Conservation (phyloP, 1,140 invertebrate genomes). For the Penaeus indicus region DNA sequence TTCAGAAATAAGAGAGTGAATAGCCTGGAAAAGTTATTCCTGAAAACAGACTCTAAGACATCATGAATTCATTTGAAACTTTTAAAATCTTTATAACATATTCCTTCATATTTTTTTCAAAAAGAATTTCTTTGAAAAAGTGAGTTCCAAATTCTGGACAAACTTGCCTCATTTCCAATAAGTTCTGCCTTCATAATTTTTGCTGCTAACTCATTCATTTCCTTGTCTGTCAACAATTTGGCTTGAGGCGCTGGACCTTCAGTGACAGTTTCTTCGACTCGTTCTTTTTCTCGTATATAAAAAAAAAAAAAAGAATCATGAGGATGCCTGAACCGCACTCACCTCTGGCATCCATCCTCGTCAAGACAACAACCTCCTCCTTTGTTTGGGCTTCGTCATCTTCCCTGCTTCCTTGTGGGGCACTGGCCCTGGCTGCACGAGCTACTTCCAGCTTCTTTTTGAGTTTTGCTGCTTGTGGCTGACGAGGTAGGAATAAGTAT, state of each 20-base stretch:
- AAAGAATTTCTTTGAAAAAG: conserved; percentile 31
- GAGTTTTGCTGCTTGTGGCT: conserved; percentile 76
- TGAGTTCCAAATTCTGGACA: conserved; percentile 66
- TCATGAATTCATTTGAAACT: conserved; percentile 68
- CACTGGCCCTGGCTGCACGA: conserved; percentile 68
- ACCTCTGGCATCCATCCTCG: conserved; percentile 79
- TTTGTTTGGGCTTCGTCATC: conserved; percentile 59
- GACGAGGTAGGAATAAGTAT: not conserved
- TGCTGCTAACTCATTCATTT: conserved; percentile 89
- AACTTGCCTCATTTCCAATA: conserved; percentile 80
- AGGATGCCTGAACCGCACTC: not conserved
- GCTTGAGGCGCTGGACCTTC: not conserved
- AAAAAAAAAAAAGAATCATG: not conserved
- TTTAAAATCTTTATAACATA: no score
- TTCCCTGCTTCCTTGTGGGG: not conserved
- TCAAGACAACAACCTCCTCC: conserved; percentile 79
- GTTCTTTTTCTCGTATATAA: no score
- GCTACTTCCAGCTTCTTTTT: conserved; percentile 83
- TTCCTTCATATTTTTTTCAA: no score
- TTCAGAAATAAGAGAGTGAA: not conserved
- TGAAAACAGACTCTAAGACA: not conserved
- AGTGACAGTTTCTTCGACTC: not conserved
- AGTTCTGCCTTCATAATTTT: conserved; percentile 90
- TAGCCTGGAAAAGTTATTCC: not conserved
- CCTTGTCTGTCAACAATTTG: conserved; percentile 77